Base-by-base conservation (phyloP, 2,113 vertebrate species). In the Gopherus evgoodei region DNA sequence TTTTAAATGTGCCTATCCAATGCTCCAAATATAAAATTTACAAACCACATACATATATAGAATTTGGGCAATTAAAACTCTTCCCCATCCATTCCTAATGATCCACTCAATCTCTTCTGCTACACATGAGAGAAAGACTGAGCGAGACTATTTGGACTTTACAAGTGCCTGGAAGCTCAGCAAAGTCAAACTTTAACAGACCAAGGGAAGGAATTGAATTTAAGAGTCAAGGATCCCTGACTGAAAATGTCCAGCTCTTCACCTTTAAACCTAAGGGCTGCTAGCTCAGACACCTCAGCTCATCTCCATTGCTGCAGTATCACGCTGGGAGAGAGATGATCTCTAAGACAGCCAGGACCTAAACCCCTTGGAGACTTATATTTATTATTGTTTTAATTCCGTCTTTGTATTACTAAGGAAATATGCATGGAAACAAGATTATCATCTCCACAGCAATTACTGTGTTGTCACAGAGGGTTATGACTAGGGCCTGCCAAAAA, bases 391-490 rank as follows among this genome's bases (percentile, higher is more conserved):
- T 79, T 85, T 52, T 88, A n/a, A 35, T 94, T 88, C 29, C 22
- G 87, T 89, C 83, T 89, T 54, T 81, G 65, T 72, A n/a, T 93
- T 81, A 35, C 91, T 91, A 35, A 52, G 69, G 72, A 56, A 62
- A 62, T 31, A 12, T 38, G 90, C 2, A 6, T 0, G 24, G 81
- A 76, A 96, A 86, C 47, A 87, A 52, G 5, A 38, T 91, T 35
- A 13, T 83, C 69, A 81, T 50, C 69, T 96, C 93, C 89, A 92
- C 38, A 93, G 91, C 16, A 94, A 91, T 9, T 87, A 90, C 29
- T 57, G 29, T 83, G 11, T 84, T 95, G 86, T 65, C 42, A 76
- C 27, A 85, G 81, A 42, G 44, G 75, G 93, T 78, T 88, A 75
- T 11, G 49, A 59, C 85, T 81, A 52, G 86, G 57, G 21, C 12